Evolutionary conservation across 1,140 invertebrate genomes (phyloP).

Genomic region (Geopemphigus sp.): DNA sequence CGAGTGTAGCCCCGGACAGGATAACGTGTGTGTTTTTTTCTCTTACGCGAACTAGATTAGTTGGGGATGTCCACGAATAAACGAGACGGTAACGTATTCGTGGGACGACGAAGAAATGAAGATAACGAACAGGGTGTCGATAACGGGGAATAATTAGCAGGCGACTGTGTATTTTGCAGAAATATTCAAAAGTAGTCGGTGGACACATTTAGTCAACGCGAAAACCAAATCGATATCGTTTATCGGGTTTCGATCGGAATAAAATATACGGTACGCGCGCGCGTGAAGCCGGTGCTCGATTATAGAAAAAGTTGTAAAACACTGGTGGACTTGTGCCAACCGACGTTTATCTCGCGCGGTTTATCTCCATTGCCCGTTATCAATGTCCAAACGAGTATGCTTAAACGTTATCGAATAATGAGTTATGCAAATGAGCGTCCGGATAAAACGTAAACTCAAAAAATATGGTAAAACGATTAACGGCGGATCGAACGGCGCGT

Average conservation of each 20-base stretch:
- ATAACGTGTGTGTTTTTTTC: too few relatives aligned
- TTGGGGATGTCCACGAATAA: too few relatives aligned
- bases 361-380: slow-evolving; percentile 3
- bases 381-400: too few relatives aligned
- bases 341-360: not conserved
- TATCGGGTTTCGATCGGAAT: not conserved
- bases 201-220: not conserved
- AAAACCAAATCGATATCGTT: not conserved
- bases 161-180: not conserved
- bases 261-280: not conserved
- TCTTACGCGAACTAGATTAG: too few relatives aligned
- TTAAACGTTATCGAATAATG: too few relatives aligned
- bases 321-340: not conserved
- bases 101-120: not conserved
- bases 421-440: too few relatives aligned
- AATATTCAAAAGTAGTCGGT: not conserved
- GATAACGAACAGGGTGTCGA: not conserved
- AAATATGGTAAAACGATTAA: not conserved
- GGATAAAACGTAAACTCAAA: too few relatives aligned
- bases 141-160: too few relatives aligned
- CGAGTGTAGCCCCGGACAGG: too few relatives aligned
- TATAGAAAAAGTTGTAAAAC: not conserved
- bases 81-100: too few relatives aligned
- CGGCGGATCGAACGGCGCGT: not conserved
- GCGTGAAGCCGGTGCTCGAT: not conserved